A percentile compares a stretch with the other conserved stretches of the same genome.
Conservation (phyloP, 2,888 invertebrate genomes). For the Lamellibrachia satsuma region DNA sequence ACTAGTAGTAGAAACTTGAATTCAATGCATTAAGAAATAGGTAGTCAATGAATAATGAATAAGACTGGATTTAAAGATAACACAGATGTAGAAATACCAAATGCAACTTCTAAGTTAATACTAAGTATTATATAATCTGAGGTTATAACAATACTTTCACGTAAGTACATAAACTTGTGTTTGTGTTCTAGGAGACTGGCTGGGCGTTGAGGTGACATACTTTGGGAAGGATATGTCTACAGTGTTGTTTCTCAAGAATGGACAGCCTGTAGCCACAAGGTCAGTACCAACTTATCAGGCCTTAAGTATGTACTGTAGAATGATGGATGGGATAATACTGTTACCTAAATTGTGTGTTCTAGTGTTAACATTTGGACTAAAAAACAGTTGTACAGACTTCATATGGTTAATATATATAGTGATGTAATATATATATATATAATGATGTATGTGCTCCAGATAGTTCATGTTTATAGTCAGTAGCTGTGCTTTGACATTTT, state of each 20-base stretch:
- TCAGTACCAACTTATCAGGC: conserved; percentile 34
- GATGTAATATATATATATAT: too few species aligned
- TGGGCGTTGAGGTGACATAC: conserved; percentile 59
- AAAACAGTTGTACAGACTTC: background rate
- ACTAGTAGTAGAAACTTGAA: too few species aligned
- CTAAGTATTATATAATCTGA: background rate
- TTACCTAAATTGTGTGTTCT: background rate
- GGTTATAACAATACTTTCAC: background rate
- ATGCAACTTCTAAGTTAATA: too few species aligned
- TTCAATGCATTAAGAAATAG: too few species aligned
- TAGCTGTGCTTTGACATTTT: too few species aligned
- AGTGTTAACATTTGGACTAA: background rate
- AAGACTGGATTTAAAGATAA: too few species aligned
- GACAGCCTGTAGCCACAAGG: conserved; percentile 59
- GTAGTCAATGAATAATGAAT: too few species aligned
- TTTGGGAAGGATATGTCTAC: conserved; percentile 59
- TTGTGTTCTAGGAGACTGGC: conserved; percentile 53
- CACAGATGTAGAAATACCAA: too few species aligned
- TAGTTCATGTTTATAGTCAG: background rate
- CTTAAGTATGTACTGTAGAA: background rate
- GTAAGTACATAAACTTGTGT: background rate
- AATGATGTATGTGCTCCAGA: background rate
- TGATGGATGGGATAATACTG: background rate
- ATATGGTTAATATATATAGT: too few species aligned
- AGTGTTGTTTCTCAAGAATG: conserved; percentile 59